Base-by-base conservation (phyloP, 92 coral and sea anemone species). In the Paragorgia papillata region DNA sequence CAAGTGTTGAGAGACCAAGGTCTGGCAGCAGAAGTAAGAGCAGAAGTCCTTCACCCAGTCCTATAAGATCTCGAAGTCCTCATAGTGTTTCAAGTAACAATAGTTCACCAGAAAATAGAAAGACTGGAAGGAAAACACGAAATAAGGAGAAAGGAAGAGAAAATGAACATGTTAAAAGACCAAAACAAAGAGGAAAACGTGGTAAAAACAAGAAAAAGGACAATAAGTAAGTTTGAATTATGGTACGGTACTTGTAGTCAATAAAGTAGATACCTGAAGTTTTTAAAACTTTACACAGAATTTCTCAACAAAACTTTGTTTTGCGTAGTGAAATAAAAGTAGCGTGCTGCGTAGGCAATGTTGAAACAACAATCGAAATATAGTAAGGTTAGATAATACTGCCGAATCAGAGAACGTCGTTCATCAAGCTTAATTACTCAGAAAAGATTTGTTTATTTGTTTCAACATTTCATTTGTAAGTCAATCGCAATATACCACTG, bases 11-110 rank as follows among this genome's bases (percentile, higher is more conserved):
- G 83, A 87, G 92, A 49, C 82, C 85, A 81, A 14, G 91, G 68
- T 88, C 82, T 37, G 83, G 76, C 13, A 86, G 96, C 61, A 80
- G 97, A 40, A 84, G 90, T 37, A 83, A 73, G 14, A 86, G 96
- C 61, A 80, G 97, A 40, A 84, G 90, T 57, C 53, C 73, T 30
- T 73, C 79, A 21, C 59, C 29, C 35, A 67, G 68, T n/a, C 57
- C 57, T 13, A 63, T 44, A 30, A 31, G 64, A 18, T 82, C 85
- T 35, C 50, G 49, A n/a, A 71, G 78, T 20, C 78, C 78, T 12
- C 22, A 19, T 9, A 71, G 62, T 14, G 27, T 51, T 0, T 71
- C 78, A 62, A 89, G 89, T 82, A 80, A 82, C 74, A 93, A 85
- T 35, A 76, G 50, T 78, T 91, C 86, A 27, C 90, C 94, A 29